Percentiles rank a stretch among this genome's conserved stretches.
These are phyloP conservation scores for Burhinus bistriatus DNA, from an alignment of 2,113 vertebrate genomes.

Conservation along the genomic window DNA sequence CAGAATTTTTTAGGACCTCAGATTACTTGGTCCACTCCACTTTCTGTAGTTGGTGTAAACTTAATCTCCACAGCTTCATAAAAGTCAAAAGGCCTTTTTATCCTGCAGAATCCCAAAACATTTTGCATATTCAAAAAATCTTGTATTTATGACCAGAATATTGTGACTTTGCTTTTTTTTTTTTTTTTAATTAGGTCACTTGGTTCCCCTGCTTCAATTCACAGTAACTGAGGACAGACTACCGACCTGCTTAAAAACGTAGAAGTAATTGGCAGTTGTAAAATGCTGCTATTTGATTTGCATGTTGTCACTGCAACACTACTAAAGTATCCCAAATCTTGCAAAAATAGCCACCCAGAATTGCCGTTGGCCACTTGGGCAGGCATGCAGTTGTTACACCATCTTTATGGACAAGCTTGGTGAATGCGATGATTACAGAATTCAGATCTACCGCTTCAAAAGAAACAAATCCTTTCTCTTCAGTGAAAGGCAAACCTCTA, in stretches of 20 bases:
- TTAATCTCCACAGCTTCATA: neutral
- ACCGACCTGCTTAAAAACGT: neutral
- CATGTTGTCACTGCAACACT: neutral
- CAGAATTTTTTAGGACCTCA: neutral
- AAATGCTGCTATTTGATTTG: neutral
- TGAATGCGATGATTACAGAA: neutral
- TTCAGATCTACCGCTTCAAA: neutral
- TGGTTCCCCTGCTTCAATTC: neutral
- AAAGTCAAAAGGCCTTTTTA: neutral
- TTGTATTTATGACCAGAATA: neutral
- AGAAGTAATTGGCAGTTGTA: neutral
- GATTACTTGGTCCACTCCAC: neutral
- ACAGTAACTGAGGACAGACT: neutral
- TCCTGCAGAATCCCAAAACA: neutral
- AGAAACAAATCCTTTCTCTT: neutral
- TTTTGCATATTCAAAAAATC: neutral
- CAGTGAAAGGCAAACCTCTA: neutral
- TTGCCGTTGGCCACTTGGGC: neutral
- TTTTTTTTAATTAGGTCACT: neutral
- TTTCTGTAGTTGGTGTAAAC: neutral
- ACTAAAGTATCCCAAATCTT: neutral
- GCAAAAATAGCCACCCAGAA: neutral
- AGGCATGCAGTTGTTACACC: neutral
- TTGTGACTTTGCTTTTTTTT: neutral
- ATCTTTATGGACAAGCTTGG: neutral